Evolutionary conservation across 2,888 invertebrate species (phyloP), one percentile per base, ranked within the genome.

Genomic region (Netelia melanura): DNA sequence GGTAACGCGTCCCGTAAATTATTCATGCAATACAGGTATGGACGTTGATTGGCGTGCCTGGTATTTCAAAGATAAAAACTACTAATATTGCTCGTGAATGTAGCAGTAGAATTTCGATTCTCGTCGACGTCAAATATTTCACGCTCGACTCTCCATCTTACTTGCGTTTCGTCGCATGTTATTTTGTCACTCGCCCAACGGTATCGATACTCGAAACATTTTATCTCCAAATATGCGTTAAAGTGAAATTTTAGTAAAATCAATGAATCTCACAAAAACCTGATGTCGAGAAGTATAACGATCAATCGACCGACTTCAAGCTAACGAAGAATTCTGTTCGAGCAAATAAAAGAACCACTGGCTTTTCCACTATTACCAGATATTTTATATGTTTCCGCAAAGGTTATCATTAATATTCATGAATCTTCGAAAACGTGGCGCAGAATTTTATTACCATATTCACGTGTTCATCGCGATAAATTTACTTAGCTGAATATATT

Each of bases 1-100:
- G 48, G 56, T 70, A 75, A 70, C 25, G 52, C 25, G 17, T 54
- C 72, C 30, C 64, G 17, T 64, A 52, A 68, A 75, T 75, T 75
- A 82, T 71, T 65, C 44, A 76, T 48, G 21, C 6, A 10, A 38
- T 10, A 30, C 75, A 21, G 62, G 62, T 48, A 64, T 14, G 48
- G 48, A 70, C 54, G 54, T 68, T 78, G 64, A 81, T 48, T 58
- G 56, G 64, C 64, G 72, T 61, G n/a, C 14, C 38, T 23, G 38
- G 48, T 58, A 43, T 65, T 44, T 6, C 11, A 54, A 14, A 68
- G 58, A 84, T 72, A 21, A 64, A 72, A 52, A 81, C 6, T 30
- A 8, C 38, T 14, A 30, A 44, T 65, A 54, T n/a, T 21, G 10
- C 25, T 25, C 38, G 10, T 11, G 17, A 72, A 75, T 52, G 23